A percentile compares a stretch with the other conserved stretches of the same genome.
phyloP scores from a whole-genome alignment of 2,888 invertebrate species.

The Machimus rusticus region DNA sequence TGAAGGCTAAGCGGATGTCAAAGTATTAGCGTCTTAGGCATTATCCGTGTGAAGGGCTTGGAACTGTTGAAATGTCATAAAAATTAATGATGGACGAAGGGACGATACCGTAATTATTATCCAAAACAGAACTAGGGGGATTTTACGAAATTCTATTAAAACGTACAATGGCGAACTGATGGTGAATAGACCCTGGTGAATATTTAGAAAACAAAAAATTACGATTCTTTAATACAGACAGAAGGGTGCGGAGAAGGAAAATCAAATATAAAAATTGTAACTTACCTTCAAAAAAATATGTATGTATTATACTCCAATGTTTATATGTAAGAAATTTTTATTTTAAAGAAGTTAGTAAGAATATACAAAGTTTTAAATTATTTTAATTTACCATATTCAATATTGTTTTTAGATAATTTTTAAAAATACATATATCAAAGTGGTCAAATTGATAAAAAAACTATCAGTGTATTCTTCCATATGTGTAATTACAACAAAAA shows the following conservation, averaged over 20 bases:
- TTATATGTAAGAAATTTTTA: too few relatives aligned
- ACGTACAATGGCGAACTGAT: not conserved
- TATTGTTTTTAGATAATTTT: too few relatives aligned
- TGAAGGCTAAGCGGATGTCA: not conserved
- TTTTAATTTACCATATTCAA: too few relatives aligned
- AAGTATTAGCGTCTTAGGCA: not conserved
- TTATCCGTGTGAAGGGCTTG: not conserved
- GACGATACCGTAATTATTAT: not conserved
- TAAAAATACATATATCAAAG: too few relatives aligned
- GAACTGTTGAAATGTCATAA: not conserved
- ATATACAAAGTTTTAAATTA: too few relatives aligned
- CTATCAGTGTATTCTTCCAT: too few relatives aligned
- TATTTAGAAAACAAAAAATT: not conserved
- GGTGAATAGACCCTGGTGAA: not conserved
- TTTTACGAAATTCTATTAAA: not conserved
- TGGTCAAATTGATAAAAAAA: too few relatives aligned
- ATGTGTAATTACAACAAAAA: too few relatives aligned
- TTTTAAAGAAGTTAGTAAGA: too few relatives aligned
- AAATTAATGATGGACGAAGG: not conserved
- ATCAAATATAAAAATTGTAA: not conserved
- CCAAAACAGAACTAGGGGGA: not conserved
- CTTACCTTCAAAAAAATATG: too few relatives aligned
- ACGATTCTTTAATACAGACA: not conserved
- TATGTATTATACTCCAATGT: too few relatives aligned
- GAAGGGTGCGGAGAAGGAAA: not conserved